Evolutionary conservation across 2,113 vertebrate genomes (phyloP).

Genomic region (Tragelaphus strepsiceros): DNA sequence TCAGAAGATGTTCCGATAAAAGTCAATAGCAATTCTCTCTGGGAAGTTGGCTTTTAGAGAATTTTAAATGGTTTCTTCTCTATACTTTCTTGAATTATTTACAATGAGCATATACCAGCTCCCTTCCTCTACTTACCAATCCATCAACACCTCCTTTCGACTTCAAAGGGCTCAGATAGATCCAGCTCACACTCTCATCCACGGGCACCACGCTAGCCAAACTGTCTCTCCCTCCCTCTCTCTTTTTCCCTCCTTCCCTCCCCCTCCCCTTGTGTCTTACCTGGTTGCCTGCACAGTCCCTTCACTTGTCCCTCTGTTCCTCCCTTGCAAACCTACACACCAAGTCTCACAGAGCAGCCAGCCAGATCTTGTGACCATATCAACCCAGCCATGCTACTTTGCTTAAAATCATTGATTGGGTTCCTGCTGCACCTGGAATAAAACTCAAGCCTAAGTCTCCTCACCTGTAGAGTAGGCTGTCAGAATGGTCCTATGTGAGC

Average conservation of each 20-base stretch:
- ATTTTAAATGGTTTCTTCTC: neutral
- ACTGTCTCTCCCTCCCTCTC: fast-evolving
- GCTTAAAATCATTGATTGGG: neutral
- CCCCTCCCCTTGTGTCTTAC: neutral
- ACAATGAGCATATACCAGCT: neutral
- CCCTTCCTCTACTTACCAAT: neutral
- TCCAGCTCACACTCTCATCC: neutral
- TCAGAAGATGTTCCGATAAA: neutral
- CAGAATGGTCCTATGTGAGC: neutral
- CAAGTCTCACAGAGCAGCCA: neutral
- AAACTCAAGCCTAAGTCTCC: neutral
- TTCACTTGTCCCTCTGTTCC: neutral
- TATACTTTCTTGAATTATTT: neutral
- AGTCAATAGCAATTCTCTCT: neutral
- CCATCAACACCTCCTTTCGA: neutral
- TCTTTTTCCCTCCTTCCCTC: neutral
- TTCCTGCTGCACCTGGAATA: neutral
- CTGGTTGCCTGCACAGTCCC: neutral
- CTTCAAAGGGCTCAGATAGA: neutral
- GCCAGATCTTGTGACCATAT: neutral
- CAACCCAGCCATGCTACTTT: neutral
- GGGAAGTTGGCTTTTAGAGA: neutral
- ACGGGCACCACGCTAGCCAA: neutral
- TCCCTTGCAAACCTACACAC: neutral
- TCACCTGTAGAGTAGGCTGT: neutral